These are phyloP conservation scores for Notamacropus eugenii DNA, from an alignment of 2,797 vertebrate genomes.

Conservation along the genomic window DNA sequence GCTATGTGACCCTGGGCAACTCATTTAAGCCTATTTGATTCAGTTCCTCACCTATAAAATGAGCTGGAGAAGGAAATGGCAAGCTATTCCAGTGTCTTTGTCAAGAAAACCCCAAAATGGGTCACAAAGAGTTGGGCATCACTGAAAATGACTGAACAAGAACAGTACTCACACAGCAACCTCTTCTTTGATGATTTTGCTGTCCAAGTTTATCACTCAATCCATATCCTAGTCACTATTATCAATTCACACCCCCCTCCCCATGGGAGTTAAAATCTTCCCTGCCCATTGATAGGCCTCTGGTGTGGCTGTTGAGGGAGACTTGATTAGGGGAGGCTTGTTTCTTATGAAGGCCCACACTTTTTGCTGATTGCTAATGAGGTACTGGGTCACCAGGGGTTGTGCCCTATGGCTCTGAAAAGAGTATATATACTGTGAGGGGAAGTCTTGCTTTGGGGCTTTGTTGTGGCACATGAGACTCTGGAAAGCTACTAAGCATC, in stretches of 20 bases:
- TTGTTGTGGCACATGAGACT: too few relatives aligned
- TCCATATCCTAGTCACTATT: neutral
- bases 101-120: neutral
- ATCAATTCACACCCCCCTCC: neutral
- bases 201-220: neutral
- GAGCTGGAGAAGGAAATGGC: neutral
- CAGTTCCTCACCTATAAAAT: neutral
- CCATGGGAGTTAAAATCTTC: too few relatives aligned
- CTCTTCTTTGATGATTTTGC: neutral
- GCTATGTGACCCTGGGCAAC: neutral
- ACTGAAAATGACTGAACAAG: neutral
- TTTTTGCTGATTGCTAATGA: too few relatives aligned
- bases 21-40: neutral
- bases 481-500: too few relatives aligned
- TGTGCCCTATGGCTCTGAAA: too few relatives aligned
- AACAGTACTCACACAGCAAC: neutral
- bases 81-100: neutral
- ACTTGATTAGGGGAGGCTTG: too few relatives aligned
- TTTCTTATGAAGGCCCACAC: too few relatives aligned
- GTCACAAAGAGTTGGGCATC: neutral
- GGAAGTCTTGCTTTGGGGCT: too few relatives aligned
- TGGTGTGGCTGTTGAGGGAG: too few relatives aligned
- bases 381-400: too few relatives aligned
- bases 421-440: too few relatives aligned
- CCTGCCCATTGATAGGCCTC: too few relatives aligned